Base-by-base conservation (phyloP, 2,888 invertebrate genomes). In the Corbicula japonica region DNA sequence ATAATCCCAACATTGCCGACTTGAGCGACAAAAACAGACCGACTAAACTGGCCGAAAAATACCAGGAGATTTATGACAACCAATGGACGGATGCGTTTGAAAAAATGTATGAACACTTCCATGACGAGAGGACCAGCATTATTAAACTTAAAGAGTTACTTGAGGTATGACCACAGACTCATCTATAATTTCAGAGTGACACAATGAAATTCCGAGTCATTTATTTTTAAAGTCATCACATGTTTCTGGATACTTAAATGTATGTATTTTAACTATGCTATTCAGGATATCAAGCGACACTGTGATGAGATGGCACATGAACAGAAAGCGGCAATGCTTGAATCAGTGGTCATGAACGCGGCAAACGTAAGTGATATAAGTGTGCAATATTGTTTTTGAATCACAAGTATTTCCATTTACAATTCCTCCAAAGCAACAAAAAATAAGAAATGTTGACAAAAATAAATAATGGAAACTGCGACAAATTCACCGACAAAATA, bases 11-110 rank as follows among this genome's bases (percentile, higher is more conserved):
- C 15, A 58, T 58, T 35, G 58, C 58, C 21, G 58, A 58, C 28
- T 38, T 58, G 4, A 58, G 58, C 15, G 58, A 58, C 28, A 34
- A 34, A 23, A 58, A 58, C 35, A 58, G 58, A 35, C 35, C 58
- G 21, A 58, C 58, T 10, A 58, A 58, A 35, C 58, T 58, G n/a
- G 58, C 58, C 35, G 58, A 58, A 38, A 58, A 21, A 15, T 28
- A 58, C 35, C 1, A n/a, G 6, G 58, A 58, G 21, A 21, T 58
- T 3, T 58, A 58, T 58, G 58, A 58, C 21, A 58, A 58, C 23
- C 30, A 58, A 21, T 58, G 58, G 58, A 58, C 58, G 1, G 35
- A 58, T 58, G 58, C 58, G 8, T 58, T 35, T 35, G 58, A 58
- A 58, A 38, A 12, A 15, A 21, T 35, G 15, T 12, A 58, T 2